A percentile compares a stretch with the other conserved stretches of the same genome.
These are phyloP conservation scores for Drosophila watanabei DNA, from an alignment of 1,140 invertebrate species.

Conservation along the genomic window DNA sequence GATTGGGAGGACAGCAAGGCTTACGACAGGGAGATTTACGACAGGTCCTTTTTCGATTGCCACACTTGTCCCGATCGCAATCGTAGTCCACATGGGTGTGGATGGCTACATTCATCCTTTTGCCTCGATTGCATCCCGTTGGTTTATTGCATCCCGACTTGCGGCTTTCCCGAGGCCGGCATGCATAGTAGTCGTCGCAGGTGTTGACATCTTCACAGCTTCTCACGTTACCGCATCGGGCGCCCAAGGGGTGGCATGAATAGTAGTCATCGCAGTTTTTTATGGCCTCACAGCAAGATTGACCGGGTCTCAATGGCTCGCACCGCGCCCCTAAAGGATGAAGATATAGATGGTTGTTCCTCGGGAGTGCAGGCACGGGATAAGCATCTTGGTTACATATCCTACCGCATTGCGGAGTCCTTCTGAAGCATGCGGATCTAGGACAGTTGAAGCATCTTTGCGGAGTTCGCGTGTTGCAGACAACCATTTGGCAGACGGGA, in stretches of 20 bases:
- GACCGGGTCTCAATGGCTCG: neutral
- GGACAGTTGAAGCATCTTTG: conserved; percentile 3
- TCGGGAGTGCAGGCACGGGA: neutral
- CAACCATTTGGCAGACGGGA: neutral
- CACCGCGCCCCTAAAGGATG: conserved; percentile 9
- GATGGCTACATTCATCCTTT: conserved; percentile 50
- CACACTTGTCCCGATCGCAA: conserved; percentile 22
- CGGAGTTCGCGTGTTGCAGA: neutral
- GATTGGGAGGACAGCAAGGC: neutral
- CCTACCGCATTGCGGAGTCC: too few species aligned
- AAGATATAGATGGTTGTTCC: neutral
- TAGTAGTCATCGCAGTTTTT: neutral
- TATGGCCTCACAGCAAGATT: neutral
- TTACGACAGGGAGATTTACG: neutral
- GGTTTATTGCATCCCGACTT: neutral
- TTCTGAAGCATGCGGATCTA: neutral
- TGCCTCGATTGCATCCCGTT: neutral
- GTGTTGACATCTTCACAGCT: neutral
- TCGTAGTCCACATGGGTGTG: conserved; percentile 55
- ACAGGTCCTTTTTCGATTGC: neutral
- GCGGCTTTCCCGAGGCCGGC: neutral
- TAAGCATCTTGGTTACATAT: conserved; percentile 2
- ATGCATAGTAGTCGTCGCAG: neutral
- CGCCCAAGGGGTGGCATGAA: neutral
- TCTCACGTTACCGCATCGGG: too few species aligned